phyloP scores from a whole-genome alignment of 2,113 vertebrate genomes.

The Alectura lathami region DNA sequence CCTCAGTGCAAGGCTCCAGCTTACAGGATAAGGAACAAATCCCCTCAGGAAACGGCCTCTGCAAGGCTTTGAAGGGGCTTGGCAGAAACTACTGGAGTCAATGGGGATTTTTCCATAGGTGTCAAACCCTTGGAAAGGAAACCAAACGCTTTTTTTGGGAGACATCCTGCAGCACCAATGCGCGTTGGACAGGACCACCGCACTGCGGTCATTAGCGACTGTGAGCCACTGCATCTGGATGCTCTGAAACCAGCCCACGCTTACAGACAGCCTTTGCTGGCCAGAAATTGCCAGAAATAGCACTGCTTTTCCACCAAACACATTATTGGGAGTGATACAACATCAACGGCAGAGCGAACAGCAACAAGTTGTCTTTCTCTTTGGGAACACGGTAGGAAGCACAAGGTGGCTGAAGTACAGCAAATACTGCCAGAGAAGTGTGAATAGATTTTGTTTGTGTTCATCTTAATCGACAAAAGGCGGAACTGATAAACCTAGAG shows the following conservation, averaged over 20 bases:
- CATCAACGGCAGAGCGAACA: background rate
- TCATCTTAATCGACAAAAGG: background rate
- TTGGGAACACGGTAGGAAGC: background rate
- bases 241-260: background rate
- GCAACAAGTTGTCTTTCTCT: background rate
- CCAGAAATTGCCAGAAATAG: background rate
- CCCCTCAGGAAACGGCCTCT: background rate
- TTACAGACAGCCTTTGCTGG: background rate
- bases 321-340: rapidly evolving
- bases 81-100: background rate
- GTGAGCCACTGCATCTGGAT: rapidly evolving
- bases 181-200: background rate
- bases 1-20: background rate
- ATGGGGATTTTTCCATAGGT: background rate
- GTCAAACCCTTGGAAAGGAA: background rate
- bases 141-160: background rate
- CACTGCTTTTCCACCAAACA: background rate
- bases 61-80: background rate
- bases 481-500: background rate
- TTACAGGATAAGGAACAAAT: rapidly evolving
- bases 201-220: rapidly evolving
- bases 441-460: background rate
- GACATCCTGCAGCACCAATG: background rate
- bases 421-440: background rate
- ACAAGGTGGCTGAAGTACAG: background rate